These are phyloP conservation scores for Actinia equina DNA, from an alignment of 64 coral and sea anemone genomes.

Conservation along the genomic window DNA sequence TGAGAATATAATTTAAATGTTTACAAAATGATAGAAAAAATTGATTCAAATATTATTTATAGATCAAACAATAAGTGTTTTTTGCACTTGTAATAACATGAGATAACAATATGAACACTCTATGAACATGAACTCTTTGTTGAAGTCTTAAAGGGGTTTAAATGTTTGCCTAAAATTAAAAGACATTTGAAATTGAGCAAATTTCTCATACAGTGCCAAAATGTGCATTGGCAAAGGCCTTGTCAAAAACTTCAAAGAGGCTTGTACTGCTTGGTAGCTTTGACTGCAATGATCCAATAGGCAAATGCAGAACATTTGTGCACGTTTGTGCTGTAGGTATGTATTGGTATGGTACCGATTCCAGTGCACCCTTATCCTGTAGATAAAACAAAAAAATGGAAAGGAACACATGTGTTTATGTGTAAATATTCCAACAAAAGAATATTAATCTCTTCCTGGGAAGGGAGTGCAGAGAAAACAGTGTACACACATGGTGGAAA, in stretches of 20 bases:
- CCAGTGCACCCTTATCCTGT: background rate
- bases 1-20: too few relatives aligned
- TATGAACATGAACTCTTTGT: too few relatives aligned
- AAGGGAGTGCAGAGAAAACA: too few relatives aligned
- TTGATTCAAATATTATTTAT: background rate
- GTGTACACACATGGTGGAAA: too few relatives aligned
- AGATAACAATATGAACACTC: background rate
- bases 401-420: background rate
- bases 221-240: slow-evolving; percentile 49
- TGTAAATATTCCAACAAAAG: too few relatives aligned
- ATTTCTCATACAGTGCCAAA: slow-evolving; percentile 31
- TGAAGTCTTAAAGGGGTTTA: background rate
- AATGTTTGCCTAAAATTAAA: background rate
- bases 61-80: background rate
- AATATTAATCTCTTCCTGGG: too few relatives aligned
- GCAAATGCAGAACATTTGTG: slow-evolving; percentile 35
- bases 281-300: slow-evolving; percentile 26
- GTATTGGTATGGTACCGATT: slow-evolving; percentile 19
- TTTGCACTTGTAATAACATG: background rate
- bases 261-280: slow-evolving; percentile 17
- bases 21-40: too few relatives aligned
- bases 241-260: slow-evolving; percentile 51
- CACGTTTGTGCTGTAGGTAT: slow-evolving; percentile 58
- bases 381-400: background rate
- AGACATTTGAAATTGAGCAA: background rate